Base-by-base conservation (phyloP, 2,888 invertebrate genomes). In the Microctonus hyperodae region DNA sequence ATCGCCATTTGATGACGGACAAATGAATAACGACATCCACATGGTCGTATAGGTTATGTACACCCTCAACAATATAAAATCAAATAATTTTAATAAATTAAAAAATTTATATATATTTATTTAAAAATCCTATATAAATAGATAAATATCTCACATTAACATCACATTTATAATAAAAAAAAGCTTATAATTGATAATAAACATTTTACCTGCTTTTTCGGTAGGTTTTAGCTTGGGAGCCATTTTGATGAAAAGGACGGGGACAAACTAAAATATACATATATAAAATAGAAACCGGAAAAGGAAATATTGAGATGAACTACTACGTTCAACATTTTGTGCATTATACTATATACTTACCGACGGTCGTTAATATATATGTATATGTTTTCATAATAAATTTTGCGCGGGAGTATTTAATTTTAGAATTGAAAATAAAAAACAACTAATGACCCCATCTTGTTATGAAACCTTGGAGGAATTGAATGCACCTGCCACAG, bases 171-270 rank as follows among this genome's bases (percentile, higher is more conserved):
- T 13, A 23, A 4, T 1, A 28, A 35, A 22, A 9, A 40, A n/a
- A n/a, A n/a, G n/a, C n/a, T n/a, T 64, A 57, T 61, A 37, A 66
- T n/a, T 35, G n/a, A n/a, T n/a, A n/a, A n/a, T n/a, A 61, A 56
- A 56, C 64, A 70, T 67, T 88, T 86, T 90, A 93, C 93, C 92
- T 87, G 93, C 88, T 88, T 94, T 93, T 83, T 94, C 93, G 80
- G 92, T 89, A 84, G 93, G 84, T 82, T 88, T 88, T 74, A 88
- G 91, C 89, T 95, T 95, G 85, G 94, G 94, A 88, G 93, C 92
- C 95, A 95, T 95, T 86, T 89, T 90, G 84, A 75, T 81, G 81
- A 83, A 85, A 85, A 85, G 85, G 51, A 28, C 23, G 13, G 28
- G 33, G 1, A 22, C 5, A 44, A 28, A 51, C 62, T 40, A 63